These are phyloP conservation scores for Clarias laeviceps DNA, from an alignment of 2,797 vertebrate genomes.

Conservation along the genomic window DNA sequence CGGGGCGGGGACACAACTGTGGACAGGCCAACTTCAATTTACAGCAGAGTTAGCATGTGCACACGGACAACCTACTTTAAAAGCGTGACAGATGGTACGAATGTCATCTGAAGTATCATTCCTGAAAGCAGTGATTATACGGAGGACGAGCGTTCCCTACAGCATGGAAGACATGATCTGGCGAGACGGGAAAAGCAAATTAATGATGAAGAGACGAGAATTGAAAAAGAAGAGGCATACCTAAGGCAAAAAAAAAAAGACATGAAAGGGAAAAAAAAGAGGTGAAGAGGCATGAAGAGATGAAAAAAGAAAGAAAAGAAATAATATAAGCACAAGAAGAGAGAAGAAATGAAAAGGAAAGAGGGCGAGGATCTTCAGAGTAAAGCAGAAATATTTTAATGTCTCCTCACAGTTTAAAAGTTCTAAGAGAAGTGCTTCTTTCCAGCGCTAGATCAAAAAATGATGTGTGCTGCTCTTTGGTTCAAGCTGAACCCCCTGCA, in stretches of 20 bases:
- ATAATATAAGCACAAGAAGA: too few species aligned
- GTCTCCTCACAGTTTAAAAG: neutral
- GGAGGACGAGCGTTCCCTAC: neutral
- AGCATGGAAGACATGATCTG: neutral
- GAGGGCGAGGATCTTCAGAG: neutral
- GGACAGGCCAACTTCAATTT: neutral
- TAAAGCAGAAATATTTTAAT: neutral
- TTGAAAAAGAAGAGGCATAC: neutral
- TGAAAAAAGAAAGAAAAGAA: neutral
- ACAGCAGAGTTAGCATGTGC: neutral
- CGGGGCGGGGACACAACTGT: neutral
- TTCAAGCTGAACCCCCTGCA: neutral
- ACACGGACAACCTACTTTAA: slow-evolving; percentile 2
- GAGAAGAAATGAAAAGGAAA: neutral
- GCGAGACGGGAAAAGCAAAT: neutral
- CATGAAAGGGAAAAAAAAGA: neutral
- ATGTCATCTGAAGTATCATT: slow-evolving; percentile 18
- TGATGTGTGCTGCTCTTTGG: neutral
- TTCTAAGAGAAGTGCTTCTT: neutral
- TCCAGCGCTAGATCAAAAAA: neutral
- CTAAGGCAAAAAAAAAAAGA: neutral
- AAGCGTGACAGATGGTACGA: slow-evolving; percentile 17
- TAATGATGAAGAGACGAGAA: too few species aligned
- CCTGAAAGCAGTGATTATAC: neutral
- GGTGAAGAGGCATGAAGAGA: neutral